Evolutionary conservation across 2,888 invertebrate genomes (phyloP), one percentile per base, ranked within the genome.

Genomic region (Morpho achilles): DNA sequence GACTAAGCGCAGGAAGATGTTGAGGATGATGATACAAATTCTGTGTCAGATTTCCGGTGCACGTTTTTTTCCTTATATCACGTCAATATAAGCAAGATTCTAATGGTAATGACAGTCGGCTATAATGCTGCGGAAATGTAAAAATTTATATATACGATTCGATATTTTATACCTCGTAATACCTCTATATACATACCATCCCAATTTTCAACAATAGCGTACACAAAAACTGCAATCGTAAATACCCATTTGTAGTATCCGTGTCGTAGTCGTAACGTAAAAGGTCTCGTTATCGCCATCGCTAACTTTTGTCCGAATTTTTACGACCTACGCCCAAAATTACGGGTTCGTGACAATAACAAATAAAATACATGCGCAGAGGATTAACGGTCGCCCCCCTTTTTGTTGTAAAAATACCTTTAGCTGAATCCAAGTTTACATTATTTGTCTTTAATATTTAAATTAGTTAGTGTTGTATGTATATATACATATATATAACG

Each of bases 271-370:
- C 63, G 64, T 61, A 56, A 60, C 58, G 63, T 61, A 60, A 61
- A 60, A 48, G 54, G 47, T 59, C 56, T 61, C 62, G 66, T 65
- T 67, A 63, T 65, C 60, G 62, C 56, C 61, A 62, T 64, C 60
- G 61, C 61, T 50, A 53, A 62, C 63, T 64, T 63, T 51, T 52
- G 61, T 66, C 59, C 62, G 59, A 61, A 50, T 63, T 58, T 59
- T 64, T 66, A 61, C 54, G 66, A 64, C 55, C 52, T 39, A 58
- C 61, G 59, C 56, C 50, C 44, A 55, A 52, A 46, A 60, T 58
- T 54, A 59, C 56, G 8, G 46, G 55, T 39, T 58, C 56, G 63
- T 58, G 63, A 63, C 51, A 63, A 61, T 61, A 61, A 57, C 56
- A 59, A 56, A 60, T 63, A 60, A 60, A 63, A 60, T 56, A 56